Base-by-base conservation (phyloP, 2,888 invertebrate genomes). In the Operophtera brumata region DNA sequence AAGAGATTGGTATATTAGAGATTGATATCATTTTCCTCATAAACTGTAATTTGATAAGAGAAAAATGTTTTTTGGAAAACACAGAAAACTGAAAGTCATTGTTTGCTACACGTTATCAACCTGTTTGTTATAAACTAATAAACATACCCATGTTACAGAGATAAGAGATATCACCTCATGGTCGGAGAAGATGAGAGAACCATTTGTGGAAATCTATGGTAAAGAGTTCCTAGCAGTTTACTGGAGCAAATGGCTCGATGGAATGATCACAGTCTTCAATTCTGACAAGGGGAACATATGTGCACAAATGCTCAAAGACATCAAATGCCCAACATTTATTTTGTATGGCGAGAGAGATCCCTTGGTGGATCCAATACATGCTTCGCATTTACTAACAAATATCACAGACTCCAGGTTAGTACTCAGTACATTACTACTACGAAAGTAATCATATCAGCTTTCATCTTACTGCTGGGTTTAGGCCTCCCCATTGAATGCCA, bases 311-410 rank as follows among this genome's bases (percentile, higher is more conserved):
- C 72, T 97, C 35, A 77, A 90, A 2, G 85, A 93, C 42, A 94
- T 97, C 13, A 87, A 88, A 47, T 95, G 95, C 61, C 95, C 95
- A 0, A 96, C 96, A 0, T 91, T 96, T 13, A 94, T 98, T 64
- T 72, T 98, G 40, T 96, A 97, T 72, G 97, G 97, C 0, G 92
- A 92, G 62, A 95, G 95, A 74, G 97, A 98, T 82, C 92, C 94
- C 0, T 86, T 97, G 84, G 93, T 97, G 1, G 92, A 94, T 1
- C 75, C 86, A 13, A 93, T 94, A 58, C 97, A 97, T 86, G 92
- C 94, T 0, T 89, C 93, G 1, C 94, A 94, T 83, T 84, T 97
- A 13, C 89, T 92, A 46, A 86, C 93, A 10, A 89, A 94, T 67
- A 95, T 97, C 47, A 80, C 84, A 54, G 85, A 91, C 32, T 92